Conservation (phyloP, 2,888 invertebrate species). For the Laspeyria flexula region DNA sequence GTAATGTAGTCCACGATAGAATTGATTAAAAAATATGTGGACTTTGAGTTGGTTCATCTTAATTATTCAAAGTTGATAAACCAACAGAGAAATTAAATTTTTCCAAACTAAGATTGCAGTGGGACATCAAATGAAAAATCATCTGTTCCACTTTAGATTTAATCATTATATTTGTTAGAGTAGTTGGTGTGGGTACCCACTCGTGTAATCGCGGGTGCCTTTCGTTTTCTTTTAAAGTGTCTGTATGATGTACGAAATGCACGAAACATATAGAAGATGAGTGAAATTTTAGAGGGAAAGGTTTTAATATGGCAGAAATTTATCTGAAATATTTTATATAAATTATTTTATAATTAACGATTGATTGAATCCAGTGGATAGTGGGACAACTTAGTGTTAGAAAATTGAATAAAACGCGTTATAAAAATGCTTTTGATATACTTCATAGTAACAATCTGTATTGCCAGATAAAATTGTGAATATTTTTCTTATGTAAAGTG, state of each 20-base stretch:
- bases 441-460: slow-evolving; percentile 82
- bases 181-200: slow-evolving; percentile 85
- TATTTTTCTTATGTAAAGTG: slow-evolving; percentile 82
- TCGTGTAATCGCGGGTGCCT: slow-evolving; percentile 84
- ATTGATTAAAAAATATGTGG: slow-evolving; percentile 6
- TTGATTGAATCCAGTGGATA: slow-evolving; percentile 79
- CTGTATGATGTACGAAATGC: slow-evolving; percentile 95
- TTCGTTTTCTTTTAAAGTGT: slow-evolving; percentile 82
- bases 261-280: slow-evolving; percentile 95
- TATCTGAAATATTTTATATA: slow-evolving; percentile 80
- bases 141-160: slow-evolving; percentile 76
- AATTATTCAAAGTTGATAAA: slow-evolving; percentile 28
- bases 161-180: slow-evolving; percentile 84
- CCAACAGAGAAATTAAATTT: slow-evolving; percentile 60
- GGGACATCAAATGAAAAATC: slow-evolving; percentile 58
- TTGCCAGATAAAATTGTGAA: slow-evolving; percentile 86
- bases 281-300: slow-evolving; percentile 71
- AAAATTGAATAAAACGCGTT: slow-evolving; percentile 68
- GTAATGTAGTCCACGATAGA: slow-evolving; percentile 19
- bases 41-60: slow-evolving; percentile 30
- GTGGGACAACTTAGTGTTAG: slow-evolving; percentile 82
- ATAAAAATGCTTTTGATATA: slow-evolving; percentile 77
- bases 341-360: slow-evolving; percentile 80
- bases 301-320: slow-evolving; percentile 68
- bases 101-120: slow-evolving; percentile 63